phyloP scores from a whole-genome alignment of 2,888 invertebrate genomes.

The Thymelicus lineola region DNA sequence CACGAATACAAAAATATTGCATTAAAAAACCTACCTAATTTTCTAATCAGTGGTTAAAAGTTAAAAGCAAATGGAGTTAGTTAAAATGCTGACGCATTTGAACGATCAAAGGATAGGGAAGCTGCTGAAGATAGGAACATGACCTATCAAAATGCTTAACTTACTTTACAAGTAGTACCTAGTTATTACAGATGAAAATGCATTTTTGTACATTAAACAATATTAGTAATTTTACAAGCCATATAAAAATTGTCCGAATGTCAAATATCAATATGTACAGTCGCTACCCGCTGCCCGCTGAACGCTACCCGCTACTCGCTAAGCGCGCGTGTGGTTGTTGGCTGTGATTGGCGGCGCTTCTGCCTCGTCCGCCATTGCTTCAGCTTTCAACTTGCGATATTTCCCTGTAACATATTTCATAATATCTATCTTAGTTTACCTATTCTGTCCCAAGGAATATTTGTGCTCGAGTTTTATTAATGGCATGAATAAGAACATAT shows the following conservation, averaged over 20 bases:
- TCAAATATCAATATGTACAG: constrained; percentile 19
- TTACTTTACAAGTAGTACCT: not conserved
- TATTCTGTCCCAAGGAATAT: too few species aligned
- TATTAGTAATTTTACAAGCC: constrained; percentile 16
- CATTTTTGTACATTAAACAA: constrained; percentile 28
- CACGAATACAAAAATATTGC: not conserved
- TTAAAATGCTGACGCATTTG: not conserved
- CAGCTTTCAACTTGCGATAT: constrained; percentile 86
- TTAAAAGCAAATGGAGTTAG: not conserved
- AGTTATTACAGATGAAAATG: constrained; percentile 1
- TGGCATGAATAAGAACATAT: too few species aligned
- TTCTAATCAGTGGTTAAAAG: not conserved
- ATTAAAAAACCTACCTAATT: not conserved
- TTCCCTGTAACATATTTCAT: constrained; percentile 78
- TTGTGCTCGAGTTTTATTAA: too few species aligned
- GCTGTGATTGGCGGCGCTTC: constrained; percentile 74
- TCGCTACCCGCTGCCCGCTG: not conserved
- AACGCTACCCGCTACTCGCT: constrained; percentile 41
- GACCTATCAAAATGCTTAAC: not conserved
- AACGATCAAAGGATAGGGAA: not conserved
- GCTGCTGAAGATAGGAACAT: too few species aligned
- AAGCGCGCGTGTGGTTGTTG: constrained; percentile 77
- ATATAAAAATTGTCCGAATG: constrained; percentile 24
- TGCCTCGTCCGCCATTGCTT: constrained; percentile 76
- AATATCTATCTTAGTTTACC: too few species aligned